Base-by-base conservation (phyloP, 2,888 invertebrate species). In the Oligia strigilis region DNA sequence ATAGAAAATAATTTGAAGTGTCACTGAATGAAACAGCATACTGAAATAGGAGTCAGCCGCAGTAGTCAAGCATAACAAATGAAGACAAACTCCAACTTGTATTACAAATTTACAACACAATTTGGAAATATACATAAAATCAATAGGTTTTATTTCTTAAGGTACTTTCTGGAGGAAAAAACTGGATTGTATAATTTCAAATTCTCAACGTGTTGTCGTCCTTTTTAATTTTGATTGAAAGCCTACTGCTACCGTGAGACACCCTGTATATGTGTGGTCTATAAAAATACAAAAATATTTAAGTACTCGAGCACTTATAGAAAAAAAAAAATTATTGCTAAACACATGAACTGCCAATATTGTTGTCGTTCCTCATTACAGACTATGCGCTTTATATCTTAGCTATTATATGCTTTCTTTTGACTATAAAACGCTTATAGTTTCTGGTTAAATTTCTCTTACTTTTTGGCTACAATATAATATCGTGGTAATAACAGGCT, bases 401-500 rank as follows among this genome's bases (percentile, higher is more conserved):
- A 62, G 40, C 67, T 84, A 62, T 40, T 46, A 60, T 62, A 49
- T 5, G 64, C 72, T 72, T 82, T 46, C 9, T 46, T 40, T 58
- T 72, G 23, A 43, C 62, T 82, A 23, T 6, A 36, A 29, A 40
- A 55, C 17, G 69, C 80, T 64, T 75, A n/a, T 72, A 82, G 67
- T 69, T 62, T 55, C 52, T 73, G 11, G 52, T 60, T 66, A 40
- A 14, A 49, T 8, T 52, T 73, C 13, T 66, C 19, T 52, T 71
- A 60, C 67, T 62, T 29, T 62, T n/a, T 60, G 46, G 17, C 46
- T 79, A 60, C 46, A 52, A 49, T 83, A 66, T 36, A 66, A 78
- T 81, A 67, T 84, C 71, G 40, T 84, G 79, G 81, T 84, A 81
- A 81, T 81, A 67, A 84, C 84, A 55, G 79, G 67, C 84, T 72